Percentiles rank a stretch among this genome's conserved stretches.
Evolutionary conservation across 2,888 invertebrate genomes (phyloP).

Genomic region (Acheta domesticus): DNA sequence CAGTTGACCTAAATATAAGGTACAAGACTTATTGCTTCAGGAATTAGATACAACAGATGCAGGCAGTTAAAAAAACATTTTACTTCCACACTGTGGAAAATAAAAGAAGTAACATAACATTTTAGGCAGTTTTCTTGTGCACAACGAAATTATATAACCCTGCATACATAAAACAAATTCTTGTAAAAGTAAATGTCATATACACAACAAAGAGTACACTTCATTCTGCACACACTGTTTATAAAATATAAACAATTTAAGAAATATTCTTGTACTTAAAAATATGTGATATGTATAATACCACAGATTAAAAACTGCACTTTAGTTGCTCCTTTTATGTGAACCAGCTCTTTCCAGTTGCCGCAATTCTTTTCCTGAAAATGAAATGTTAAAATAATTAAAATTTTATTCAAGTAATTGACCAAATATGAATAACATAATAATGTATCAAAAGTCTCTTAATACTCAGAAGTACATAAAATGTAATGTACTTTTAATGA

Average conservation of each 20-base stretch:
- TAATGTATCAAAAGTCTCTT: too few species aligned
- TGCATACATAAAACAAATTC: constrained; percentile 3
- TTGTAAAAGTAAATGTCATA: not conserved
- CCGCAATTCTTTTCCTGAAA: too few species aligned
- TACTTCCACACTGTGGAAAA: not conserved
- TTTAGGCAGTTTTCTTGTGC: not conserved
- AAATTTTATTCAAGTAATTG: too few species aligned
- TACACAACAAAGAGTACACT: not conserved
- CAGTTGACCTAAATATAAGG: not conserved
- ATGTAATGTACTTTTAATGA: too few species aligned
- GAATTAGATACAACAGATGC: not conserved
- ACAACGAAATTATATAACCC: not conserved
- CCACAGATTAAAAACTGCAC: too few species aligned
- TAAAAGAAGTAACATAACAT: not conserved
- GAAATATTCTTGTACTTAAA: not conserved
- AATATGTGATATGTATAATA: not conserved
- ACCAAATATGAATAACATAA: too few species aligned
- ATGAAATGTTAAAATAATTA: too few species aligned
- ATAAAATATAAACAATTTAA: not conserved
- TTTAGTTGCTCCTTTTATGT: too few species aligned
- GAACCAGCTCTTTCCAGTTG: too few species aligned
- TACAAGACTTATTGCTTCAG: not conserved
- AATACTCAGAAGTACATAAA: too few species aligned
- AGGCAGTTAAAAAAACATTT: not conserved
- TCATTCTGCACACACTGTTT: not conserved